phyloP scores from a whole-genome alignment of 1,140 invertebrate genomes.

The Calycopis cecrops region DNA sequence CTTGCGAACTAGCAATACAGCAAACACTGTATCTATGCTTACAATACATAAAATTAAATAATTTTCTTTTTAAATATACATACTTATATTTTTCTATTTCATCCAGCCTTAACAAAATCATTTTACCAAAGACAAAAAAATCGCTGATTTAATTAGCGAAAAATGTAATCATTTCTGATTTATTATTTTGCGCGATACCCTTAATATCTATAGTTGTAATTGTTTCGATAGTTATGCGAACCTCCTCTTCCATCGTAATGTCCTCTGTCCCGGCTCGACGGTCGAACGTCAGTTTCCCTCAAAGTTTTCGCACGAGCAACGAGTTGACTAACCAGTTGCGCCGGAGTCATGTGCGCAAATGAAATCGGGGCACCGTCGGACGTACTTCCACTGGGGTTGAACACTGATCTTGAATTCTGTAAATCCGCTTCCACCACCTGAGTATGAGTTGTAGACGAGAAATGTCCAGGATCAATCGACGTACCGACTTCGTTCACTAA shows the following conservation, averaged over 20 bases:
- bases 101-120: too few species aligned
- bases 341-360: constrained; percentile 62
- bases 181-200: too few species aligned
- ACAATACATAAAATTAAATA: too few species aligned
- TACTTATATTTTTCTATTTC: too few species aligned
- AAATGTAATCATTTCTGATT: too few species aligned
- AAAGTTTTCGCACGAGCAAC: constrained; percentile 63
- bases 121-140: too few species aligned
- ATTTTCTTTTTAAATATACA: too few species aligned
- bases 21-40: too few species aligned
- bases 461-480: constrained; percentile 37
- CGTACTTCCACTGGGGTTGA: constrained; percentile 50
- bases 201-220: constrained; percentile 49
- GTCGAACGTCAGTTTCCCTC: constrained; percentile 39
- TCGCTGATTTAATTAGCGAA: too few species aligned
- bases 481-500: constrained; percentile 34
- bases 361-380: constrained; percentile 48
- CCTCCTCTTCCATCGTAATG: constrained; percentile 39
- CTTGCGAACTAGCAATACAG: too few species aligned
- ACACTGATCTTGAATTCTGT: constrained; percentile 53
- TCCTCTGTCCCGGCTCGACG: constrained; percentile 25
- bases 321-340: constrained; percentile 62
- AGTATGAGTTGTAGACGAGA: constrained; percentile 47
- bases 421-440: constrained; percentile 66
- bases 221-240: constrained; percentile 21